Evolutionary conservation across 2,888 invertebrate genomes (phyloP).

Genomic region (Acrobasis suavella): DNA sequence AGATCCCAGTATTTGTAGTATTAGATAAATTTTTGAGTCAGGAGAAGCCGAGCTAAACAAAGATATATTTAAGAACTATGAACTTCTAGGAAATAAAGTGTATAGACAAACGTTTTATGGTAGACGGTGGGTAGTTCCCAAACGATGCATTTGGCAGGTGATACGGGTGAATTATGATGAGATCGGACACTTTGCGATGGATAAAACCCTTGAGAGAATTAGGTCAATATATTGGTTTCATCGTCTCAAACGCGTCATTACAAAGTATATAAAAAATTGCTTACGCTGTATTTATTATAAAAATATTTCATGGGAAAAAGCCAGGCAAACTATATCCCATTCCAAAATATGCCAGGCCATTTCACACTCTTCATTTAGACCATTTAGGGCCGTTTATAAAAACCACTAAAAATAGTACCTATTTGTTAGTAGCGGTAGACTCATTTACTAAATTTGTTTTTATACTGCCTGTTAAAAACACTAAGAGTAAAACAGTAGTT

Average conservation of each 20-base stretch:
- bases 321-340: background rate
- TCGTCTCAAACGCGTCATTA: constrained; percentile 25
- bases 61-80: constrained; percentile 35
- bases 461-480: constrained; percentile 34
- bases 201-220: constrained; percentile 38
- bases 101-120: constrained; percentile 38
- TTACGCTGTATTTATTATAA: constrained; percentile 46
- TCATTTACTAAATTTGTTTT: constrained; percentile 35
- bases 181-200: constrained; percentile 42
- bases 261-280: constrained; percentile 43
- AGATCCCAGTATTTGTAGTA: constrained; percentile 28
- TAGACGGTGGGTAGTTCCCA: constrained; percentile 40
- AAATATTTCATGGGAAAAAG: constrained; percentile 18
- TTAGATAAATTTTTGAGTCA: constrained; percentile 30
- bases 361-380: constrained; percentile 6
- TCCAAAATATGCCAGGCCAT: constrained; percentile 6
- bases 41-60: constrained; percentile 34
- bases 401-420: background rate
- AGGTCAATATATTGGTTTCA: constrained; percentile 32
- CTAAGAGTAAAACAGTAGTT: constrained; percentile 28
- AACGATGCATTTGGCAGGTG: constrained; percentile 38
- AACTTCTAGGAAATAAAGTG: constrained; percentile 36
- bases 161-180: constrained; percentile 41
- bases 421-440: constrained; percentile 23
- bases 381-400: constrained; percentile 9